phyloP scores from a whole-genome alignment of 2,113 vertebrate species.

The Eptesicus fuscus region DNA sequence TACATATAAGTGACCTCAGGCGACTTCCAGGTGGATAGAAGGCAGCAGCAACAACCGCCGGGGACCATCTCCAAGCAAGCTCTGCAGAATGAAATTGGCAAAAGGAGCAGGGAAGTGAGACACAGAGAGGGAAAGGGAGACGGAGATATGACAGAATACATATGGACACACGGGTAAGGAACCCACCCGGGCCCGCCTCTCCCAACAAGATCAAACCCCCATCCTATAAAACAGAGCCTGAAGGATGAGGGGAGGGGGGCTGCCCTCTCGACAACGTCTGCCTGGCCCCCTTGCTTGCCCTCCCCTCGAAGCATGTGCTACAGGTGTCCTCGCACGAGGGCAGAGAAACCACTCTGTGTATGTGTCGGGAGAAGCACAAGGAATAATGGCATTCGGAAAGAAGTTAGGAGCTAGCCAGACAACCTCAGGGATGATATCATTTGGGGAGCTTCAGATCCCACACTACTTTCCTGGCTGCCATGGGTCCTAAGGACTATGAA shows the following conservation, averaged over 20 bases:
- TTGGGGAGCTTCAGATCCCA: not conserved
- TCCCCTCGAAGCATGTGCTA: not conserved
- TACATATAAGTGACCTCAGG: no score
- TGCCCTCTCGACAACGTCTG: not conserved
- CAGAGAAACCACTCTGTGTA: not conserved
- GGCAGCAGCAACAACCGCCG: conserved; percentile 88
- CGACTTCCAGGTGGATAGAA: conserved; percentile 84
- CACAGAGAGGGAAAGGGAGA: not conserved
- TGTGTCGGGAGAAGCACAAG: accelerated
- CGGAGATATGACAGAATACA: not conserved
- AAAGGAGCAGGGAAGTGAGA: not conserved
- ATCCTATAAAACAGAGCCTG: not conserved
- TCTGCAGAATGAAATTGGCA: conserved; percentile 73
- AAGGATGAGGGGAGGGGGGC: not conserved
- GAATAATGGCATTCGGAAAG: not conserved
- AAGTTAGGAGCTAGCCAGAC: not conserved
- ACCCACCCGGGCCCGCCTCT: not conserved
- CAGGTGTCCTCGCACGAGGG: not conserved
- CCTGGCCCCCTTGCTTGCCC: not conserved
- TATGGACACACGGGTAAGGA: not conserved
- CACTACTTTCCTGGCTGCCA: not conserved
- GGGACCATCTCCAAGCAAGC: conserved; percentile 87
- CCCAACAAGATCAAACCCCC: not conserved
- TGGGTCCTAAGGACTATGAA: not conserved
- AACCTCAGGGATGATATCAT: not conserved